Percentiles rank a stretch among this genome's conserved stretches.
These are phyloP conservation scores for Jaculus jaculus DNA, from an alignment of 2,113 vertebrate species.

Conservation along the genomic window DNA sequence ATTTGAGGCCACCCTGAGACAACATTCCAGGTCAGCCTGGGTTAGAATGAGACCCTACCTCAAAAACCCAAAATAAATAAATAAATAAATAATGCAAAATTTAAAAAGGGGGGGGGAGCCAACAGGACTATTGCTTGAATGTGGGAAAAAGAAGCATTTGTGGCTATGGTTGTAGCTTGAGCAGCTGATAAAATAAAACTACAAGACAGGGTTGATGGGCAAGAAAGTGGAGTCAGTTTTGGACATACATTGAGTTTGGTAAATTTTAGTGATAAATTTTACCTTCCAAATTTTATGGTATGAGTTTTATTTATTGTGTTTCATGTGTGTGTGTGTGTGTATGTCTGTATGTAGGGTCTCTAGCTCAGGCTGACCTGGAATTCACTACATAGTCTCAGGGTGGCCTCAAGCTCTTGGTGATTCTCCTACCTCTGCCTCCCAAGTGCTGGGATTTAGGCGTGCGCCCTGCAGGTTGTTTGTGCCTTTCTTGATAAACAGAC, in stretches of 20 bases:
- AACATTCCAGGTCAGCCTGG: no score
- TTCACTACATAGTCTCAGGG: no score
- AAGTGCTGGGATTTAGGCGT: no score
- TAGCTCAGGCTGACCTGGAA: no score
- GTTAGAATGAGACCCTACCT: neutral
- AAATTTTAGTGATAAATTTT: neutral
- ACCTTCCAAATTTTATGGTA: neutral
- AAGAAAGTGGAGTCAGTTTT: neutral
- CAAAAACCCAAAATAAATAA: no score
- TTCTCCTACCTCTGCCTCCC: no score
- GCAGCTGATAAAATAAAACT: neutral
- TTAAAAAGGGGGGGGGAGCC: neutral
- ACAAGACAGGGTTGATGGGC: neutral
- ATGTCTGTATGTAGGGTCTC: no score
- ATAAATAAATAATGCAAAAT: no score
- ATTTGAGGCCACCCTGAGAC: no score
- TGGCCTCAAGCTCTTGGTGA: no score
- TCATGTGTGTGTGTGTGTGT: neutral
- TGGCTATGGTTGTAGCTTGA: neutral
- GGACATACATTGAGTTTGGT: neutral
- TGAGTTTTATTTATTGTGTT: neutral
- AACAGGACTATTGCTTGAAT: neutral
- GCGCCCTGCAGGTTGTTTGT: neutral
- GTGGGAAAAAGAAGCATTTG: neutral
- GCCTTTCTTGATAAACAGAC: neutral